phyloP scores from a whole-genome alignment of 2,888 invertebrate genomes.

The Oligia strigilis region DNA sequence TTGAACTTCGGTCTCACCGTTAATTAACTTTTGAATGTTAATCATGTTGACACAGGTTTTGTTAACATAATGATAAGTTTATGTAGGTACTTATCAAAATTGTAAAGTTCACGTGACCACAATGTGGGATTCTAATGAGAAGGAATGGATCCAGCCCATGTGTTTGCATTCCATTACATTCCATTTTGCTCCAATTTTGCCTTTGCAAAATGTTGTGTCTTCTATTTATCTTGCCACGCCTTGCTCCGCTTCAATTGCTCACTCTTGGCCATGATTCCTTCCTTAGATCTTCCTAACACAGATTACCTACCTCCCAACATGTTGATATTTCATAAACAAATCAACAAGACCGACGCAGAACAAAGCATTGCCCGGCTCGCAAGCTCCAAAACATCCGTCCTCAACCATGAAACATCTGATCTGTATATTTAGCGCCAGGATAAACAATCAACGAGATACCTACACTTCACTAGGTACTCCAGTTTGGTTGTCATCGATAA shows the following conservation, averaged over 20 bases:
- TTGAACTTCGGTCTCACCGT: background rate
- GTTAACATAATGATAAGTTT: too few species aligned
- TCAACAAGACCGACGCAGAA: background rate
- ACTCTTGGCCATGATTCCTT: background rate
- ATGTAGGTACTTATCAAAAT: too few species aligned
- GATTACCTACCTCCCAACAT: background rate
- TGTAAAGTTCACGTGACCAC: background rate
- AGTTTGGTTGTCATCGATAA: background rate
- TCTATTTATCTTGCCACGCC: background rate
- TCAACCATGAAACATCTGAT: conserved; percentile 8
- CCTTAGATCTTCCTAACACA: background rate
- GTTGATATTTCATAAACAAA: conserved; percentile 17
- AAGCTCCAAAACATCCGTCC: conserved; percentile 40
- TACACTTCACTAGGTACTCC: background rate
- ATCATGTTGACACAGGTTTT: background rate
- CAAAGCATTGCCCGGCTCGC: background rate
- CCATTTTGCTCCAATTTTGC: too few species aligned
- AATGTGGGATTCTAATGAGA: background rate
- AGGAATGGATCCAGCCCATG: too few species aligned
- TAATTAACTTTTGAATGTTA: conserved; percentile 9
- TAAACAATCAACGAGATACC: conserved; percentile 18
- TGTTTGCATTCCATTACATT: too few species aligned
- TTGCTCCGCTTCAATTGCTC: background rate
- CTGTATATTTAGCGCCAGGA: background rate
- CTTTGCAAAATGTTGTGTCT: too few species aligned